Evolutionary conservation across 2,797 vertebrate species (phyloP).

Genomic region (Salarias fasciatus): DNA sequence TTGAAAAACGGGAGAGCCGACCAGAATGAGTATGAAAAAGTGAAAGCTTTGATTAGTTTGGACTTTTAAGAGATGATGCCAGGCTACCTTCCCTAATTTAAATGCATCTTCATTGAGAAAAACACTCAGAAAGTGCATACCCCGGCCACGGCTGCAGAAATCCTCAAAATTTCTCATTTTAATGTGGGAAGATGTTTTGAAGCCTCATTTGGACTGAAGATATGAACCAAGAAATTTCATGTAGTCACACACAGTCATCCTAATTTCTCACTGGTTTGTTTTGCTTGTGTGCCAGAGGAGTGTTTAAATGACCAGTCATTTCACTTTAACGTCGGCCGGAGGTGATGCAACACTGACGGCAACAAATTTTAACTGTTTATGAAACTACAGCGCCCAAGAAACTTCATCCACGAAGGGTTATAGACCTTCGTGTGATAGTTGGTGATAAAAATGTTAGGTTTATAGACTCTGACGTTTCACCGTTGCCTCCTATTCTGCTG

Average conservation of each 20-base stretch:
- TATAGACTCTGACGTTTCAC: no score
- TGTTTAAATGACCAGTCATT: no score
- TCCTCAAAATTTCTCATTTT: constrained; percentile 7
- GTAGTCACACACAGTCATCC: neutral
- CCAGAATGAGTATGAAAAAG: constrained; percentile 37
- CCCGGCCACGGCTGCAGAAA: constrained; percentile 15
- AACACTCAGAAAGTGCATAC: constrained; percentile 5
- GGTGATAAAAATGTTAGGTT: no score
- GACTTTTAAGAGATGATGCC: constrained; percentile 37
- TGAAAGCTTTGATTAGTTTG: constrained; percentile 53
- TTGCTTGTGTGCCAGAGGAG: neutral
- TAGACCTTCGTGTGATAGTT: no score
- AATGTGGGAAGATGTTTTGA: constrained; percentile 9
- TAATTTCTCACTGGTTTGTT: constrained; percentile 6
- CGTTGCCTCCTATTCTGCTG: no score
- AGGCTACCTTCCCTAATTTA: constrained; percentile 37
- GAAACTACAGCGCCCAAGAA: no score
- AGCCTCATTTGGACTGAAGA: constrained; percentile 5
- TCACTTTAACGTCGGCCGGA: no score
- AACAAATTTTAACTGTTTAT: no score
- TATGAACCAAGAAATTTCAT: neutral
- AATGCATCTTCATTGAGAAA: constrained; percentile 35
- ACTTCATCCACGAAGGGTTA: no score
- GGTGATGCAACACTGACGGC: no score
- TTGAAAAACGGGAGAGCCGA: constrained; percentile 33